Base-by-base conservation (phyloP, 2,797 vertebrate genomes). In the Rhabdophis nuchalis region DNA sequence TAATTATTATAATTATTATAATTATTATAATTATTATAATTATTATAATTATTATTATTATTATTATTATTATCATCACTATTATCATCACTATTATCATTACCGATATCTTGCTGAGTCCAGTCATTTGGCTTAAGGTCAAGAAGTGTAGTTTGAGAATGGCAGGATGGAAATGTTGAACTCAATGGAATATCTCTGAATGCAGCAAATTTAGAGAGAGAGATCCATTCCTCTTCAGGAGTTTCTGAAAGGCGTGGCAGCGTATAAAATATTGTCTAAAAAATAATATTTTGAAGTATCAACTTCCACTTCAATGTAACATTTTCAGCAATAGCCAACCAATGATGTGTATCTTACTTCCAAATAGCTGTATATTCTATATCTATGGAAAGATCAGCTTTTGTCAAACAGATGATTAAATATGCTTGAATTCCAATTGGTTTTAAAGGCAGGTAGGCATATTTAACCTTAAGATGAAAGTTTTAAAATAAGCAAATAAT, bases 71-170 rank as follows among this genome's bases (percentile, higher is more conserved):
- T n/a, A n/a, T n/a, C n/a, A n/a, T n/a, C n/a, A n/a, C n/a, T n/a
- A n/a, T n/a, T n/a, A 93, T 82, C 20, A 82, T 82, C 72, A 46
- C 72, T 46, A 4, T 25, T 32, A 46, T 68, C 1, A 92, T 97
- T 97, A 99, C 99, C 98, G 97, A 95, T 97, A 95, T 99, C 99
- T 96, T 98, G 98, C 96, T 99, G 99, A 94, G 98, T 97, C 99
- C 99, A 99, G 97, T 99, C 98, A 93, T 98, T 98, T 4, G 96
- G 96, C 20, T 94, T 96, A 36, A 98, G 96, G 89, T 97, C 96
- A 87, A 89, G 64, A 91, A 99, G 98, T 14, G 97, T 96, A 0
- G 53, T 95, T 88, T 93, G 93, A 72, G 98, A 95, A 91, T 96
- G 98, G 92, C 94, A 98, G 90, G 98, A 95, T 46, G 97, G 98